Conservation (phyloP, 1,140 invertebrate species). For the Ectropis grisescens region DNA sequence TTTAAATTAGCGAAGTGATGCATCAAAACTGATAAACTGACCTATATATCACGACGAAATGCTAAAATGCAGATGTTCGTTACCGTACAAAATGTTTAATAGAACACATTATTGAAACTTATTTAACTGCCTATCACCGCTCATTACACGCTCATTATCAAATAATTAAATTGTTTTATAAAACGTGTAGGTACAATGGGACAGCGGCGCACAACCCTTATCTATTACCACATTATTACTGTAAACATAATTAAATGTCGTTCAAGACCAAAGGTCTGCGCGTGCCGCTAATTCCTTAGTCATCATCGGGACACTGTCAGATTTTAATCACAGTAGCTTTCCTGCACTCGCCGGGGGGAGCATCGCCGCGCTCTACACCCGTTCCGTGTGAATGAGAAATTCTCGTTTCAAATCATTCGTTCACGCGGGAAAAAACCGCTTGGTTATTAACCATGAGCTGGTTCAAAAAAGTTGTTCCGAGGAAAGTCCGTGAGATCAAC, state of each 20-base stretch:
- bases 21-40: no score
- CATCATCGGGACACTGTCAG: constrained; percentile 8
- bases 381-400: constrained; percentile 75
- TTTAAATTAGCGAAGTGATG: no score
- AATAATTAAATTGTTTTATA: no score
- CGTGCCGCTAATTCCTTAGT: constrained; percentile 42
- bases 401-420: constrained; percentile 73
- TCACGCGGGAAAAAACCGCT: constrained; percentile 73
- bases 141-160: no score
- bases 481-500: constrained; percentile 58
- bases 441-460: constrained; percentile 72
- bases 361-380: constrained; percentile 2
- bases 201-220: constrained; percentile 45
- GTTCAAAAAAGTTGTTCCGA: constrained; percentile 74
- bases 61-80: no score
- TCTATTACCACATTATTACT: constrained; percentile 37
- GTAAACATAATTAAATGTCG: constrained; percentile 58
- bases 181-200: no score
- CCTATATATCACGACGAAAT: no score
- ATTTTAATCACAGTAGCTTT: constrained; percentile 19
- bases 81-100: no score
- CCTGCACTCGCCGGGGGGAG: constrained; percentile 19
- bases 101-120: no score
- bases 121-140: no score
- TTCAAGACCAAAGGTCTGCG: constrained; percentile 59